Base-by-base conservation (phyloP, 2,113 vertebrate genomes). In the Hemiprocne comata region DNA sequence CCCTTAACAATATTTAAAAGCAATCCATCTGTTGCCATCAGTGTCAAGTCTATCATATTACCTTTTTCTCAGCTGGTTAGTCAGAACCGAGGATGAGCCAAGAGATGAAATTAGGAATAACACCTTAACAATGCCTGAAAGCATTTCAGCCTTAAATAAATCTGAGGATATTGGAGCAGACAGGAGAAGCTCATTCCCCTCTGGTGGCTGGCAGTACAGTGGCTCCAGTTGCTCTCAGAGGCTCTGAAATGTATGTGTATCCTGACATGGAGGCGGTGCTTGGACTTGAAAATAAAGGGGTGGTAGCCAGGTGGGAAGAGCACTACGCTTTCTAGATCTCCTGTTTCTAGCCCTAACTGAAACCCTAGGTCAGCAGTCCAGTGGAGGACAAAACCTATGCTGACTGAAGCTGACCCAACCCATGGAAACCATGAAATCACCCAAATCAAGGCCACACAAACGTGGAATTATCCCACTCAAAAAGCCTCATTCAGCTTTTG, bases 111-210 rank as follows among this genome's bases (percentile, higher is more conserved):
- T 24, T 29, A 85, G 33, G 28, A 58, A 31, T 70, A 81, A 78
- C 48, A 48, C 15, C 10, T 42, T 54, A 58, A 33, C 29, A 23
- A 58, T 34, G 42, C 10, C 20, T 34, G 3, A 53, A 53, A 57
- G 15, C 13, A 25, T 62, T 85, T 78, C 61, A 89, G n/a, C 33
- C 17, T 55, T 24, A 48, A 61, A 42, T 61, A 62, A 85, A 79
- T 25, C 19, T 2, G 1, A 2, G 4, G 13, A 23, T 42, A 83
- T 2, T 1, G 4, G 2, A 58, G 24, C 28, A 72, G 5, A 21
- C 0, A 2, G 46, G 42, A 69, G 55, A 55, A 77, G 67, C 21
- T 46, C 3, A 1, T 46, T 73, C 55, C 14, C 3, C 38, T 64
- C 34, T 1, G 1, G 36, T 6, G 36, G 19, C 33, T 74, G 50